Conservation (phyloP, 2,888 invertebrate species). For the Torymus auratus region DNA sequence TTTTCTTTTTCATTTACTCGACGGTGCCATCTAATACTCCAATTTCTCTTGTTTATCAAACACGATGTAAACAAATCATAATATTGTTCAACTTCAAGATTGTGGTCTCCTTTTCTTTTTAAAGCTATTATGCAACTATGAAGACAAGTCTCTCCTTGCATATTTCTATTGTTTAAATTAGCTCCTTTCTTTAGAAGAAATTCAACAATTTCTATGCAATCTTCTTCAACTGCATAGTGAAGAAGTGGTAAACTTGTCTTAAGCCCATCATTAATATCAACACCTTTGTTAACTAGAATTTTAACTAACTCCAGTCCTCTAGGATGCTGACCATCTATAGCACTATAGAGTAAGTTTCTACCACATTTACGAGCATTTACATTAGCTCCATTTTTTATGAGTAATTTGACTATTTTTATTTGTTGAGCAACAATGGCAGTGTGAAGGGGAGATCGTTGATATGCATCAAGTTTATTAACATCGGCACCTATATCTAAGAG, state of each 20-base stretch:
- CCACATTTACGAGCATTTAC: conserved; percentile 2
- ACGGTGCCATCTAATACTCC: neutral
- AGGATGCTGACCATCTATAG: neutral
- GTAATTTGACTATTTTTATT: conserved; percentile 19
- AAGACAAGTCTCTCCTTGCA: neutral
- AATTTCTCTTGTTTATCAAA: neutral
- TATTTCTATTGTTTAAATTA: conserved; percentile 7
- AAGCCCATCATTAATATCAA: conserved; percentile 6
- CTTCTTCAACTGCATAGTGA: conserved; percentile 12
- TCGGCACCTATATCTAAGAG: conserved; percentile 16
- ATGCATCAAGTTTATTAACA: conserved; percentile 16
- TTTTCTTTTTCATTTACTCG: conserved; percentile 3
- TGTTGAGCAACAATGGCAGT: conserved; percentile 10
- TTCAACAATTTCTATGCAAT: conserved; percentile 13
- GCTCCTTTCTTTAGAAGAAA: conserved; percentile 4
- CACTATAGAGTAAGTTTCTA: conserved; percentile 20
- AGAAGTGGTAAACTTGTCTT: conserved; percentile 5
- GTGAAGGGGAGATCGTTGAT: conserved; percentile 1
- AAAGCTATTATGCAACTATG: neutral
- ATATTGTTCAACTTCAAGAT: neutral
- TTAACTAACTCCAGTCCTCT: conserved; percentile 7
- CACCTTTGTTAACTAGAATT: conserved; percentile 11
- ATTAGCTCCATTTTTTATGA: conserved; percentile 18
- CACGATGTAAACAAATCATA: conserved; percentile 9
- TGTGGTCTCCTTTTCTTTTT: neutral